phyloP scores from a whole-genome alignment of 1,140 invertebrate genomes.

The Patella vulgata region DNA sequence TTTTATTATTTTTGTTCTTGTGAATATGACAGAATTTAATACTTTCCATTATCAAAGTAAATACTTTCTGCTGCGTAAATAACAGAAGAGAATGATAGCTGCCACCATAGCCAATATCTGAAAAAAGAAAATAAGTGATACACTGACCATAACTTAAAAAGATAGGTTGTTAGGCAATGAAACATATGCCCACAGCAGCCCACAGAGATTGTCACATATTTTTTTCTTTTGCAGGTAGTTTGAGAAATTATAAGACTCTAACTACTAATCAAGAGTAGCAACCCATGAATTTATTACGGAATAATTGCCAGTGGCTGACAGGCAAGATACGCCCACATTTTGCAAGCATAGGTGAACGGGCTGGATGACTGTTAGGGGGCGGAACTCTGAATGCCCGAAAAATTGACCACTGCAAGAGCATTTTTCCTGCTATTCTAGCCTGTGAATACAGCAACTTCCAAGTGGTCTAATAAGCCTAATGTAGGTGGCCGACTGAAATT shows the following conservation, averaged over 20 bases:
- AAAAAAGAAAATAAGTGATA: slow-evolving; percentile 7
- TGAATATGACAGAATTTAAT: no score
- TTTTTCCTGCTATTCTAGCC: background rate
- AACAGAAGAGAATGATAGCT: slow-evolving; percentile 35
- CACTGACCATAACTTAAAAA: slow-evolving; percentile 1
- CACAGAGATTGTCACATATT: no score
- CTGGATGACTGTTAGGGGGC: no score
- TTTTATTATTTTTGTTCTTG: no score
- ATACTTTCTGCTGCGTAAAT: slow-evolving; percentile 36
- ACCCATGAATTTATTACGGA: background rate
- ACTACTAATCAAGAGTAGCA: background rate
- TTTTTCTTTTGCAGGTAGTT: background rate
- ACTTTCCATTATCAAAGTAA: no score
- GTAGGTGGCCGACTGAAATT: background rate
- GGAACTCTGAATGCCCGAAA: background rate
- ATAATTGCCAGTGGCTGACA: background rate
- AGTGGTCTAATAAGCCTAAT: background rate
- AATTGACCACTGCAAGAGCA: background rate
- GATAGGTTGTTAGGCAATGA: no score
- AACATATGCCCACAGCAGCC: no score
- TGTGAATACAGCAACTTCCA: no score
- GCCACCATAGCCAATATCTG: slow-evolving; percentile 42
- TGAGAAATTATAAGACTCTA: background rate
- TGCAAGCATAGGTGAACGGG: background rate
- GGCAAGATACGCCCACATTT: background rate